Percentiles rank a stretch among this genome's conserved stretches.
These are phyloP conservation scores for Varanus komodoensis DNA, from an alignment of 2,113 vertebrate species.

Conservation along the genomic window DNA sequence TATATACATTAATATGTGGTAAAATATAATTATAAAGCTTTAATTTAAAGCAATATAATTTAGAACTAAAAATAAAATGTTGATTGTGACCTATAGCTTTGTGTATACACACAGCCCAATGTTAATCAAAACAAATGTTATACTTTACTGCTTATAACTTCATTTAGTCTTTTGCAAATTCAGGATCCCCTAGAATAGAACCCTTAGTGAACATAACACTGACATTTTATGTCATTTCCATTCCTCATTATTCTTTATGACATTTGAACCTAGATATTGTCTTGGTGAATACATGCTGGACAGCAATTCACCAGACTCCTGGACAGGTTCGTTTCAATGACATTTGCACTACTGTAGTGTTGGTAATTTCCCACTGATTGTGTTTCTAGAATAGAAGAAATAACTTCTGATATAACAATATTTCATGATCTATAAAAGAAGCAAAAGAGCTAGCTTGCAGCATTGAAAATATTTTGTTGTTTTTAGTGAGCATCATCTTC, in stretches of 20 bases:
- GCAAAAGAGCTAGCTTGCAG: neutral
- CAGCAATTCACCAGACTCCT: neutral
- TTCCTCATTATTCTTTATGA: neutral
- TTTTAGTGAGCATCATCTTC: neutral
- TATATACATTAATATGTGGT: conserved; percentile 11
- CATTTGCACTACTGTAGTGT: neutral
- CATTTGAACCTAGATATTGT: neutral
- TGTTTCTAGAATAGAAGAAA: neutral
- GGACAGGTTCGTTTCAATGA: neutral
- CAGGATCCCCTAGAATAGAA: neutral
- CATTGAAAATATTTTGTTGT: accelerated
- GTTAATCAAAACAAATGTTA: accelerated
- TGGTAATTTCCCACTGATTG: neutral
- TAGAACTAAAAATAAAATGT: neutral
- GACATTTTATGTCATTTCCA: neutral
- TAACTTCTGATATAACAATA: neutral
- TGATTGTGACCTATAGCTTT: neutral
- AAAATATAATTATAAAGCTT: conserved; percentile 23
- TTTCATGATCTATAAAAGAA: neutral
- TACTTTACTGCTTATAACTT: neutral
- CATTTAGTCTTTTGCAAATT: accelerated
- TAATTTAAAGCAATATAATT: conserved; percentile 41
- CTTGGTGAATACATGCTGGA: neutral
- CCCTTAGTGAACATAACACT: neutral
- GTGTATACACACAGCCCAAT: neutral